A percentile compares a stretch with the other conserved stretches of the same genome.
Evolutionary conservation across 2,113 vertebrate genomes (phyloP).

Genomic region (Rhagologus leucostigma): DNA sequence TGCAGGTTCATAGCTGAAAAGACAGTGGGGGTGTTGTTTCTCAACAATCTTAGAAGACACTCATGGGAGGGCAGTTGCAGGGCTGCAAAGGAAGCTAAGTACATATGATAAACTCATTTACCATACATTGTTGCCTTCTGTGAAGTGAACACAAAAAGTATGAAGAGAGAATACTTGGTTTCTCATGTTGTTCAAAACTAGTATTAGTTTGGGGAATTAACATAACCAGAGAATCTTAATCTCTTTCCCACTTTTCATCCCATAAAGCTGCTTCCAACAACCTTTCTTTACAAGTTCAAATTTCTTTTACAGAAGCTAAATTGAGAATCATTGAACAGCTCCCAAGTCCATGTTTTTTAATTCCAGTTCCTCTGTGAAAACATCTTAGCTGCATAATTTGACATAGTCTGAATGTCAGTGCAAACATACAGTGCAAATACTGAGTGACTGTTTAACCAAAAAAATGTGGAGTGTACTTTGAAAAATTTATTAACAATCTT

Average conservation of each 20-base stretch:
- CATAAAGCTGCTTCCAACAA: background rate
- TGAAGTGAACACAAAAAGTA: background rate
- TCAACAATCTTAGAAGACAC: background rate
- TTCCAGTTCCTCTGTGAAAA: background rate
- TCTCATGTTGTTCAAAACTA: background rate
- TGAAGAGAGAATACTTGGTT: background rate
- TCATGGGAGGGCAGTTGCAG: background rate
- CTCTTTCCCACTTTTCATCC: background rate
- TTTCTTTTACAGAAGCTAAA: background rate
- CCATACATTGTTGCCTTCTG: background rate
- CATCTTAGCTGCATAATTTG: background rate
- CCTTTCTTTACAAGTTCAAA: background rate
- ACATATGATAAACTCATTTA: background rate
- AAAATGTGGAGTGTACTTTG: background rate
- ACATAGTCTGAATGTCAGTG: background rate
- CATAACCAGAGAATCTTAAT: background rate
- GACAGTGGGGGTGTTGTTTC: background rate
- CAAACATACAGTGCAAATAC: slow-evolving; percentile 13
- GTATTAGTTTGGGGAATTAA: background rate
- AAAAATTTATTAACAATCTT: slow-evolving; percentile 43
- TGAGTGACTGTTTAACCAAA: background rate
- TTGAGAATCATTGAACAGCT: background rate
- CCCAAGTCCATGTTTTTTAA: background rate
- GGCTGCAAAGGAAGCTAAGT: background rate
- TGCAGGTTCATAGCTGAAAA: background rate